Conservation (phyloP, 1,140 invertebrate genomes). For the Procambarus clarkii region DNA sequence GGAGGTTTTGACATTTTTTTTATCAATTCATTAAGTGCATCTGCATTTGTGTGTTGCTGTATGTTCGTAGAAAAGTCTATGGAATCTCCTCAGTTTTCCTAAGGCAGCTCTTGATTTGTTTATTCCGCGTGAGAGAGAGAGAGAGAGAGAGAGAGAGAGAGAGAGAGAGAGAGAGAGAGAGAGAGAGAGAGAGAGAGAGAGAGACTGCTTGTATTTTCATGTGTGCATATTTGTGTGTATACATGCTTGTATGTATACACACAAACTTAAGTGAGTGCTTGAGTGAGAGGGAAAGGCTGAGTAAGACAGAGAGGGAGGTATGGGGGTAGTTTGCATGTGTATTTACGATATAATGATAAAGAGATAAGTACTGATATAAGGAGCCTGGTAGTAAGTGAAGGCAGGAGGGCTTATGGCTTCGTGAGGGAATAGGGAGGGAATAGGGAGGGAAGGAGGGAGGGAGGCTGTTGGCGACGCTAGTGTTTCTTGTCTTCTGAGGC, state of each 20-base stretch:
- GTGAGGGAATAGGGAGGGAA: neutral
- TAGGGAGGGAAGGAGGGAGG: neutral
- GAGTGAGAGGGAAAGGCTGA: slow-evolving; percentile 5
- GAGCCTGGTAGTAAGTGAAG: neutral
- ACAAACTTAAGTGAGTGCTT: too few species aligned
- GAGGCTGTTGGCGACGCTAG: neutral
- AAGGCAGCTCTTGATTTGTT: too few species aligned
- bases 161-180: slow-evolving; percentile 9
- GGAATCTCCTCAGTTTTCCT: too few species aligned
- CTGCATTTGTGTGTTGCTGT: too few species aligned
- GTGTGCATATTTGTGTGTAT: slow-evolving; percentile 24
- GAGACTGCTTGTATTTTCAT: neutral
- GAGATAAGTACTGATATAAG: neutral
- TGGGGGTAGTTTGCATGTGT: neutral
- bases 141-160: slow-evolving; percentile 12
- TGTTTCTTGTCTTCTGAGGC: neutral
- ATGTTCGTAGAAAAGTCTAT: neutral
- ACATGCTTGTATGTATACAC: too few species aligned
- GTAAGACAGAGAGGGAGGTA: neutral
- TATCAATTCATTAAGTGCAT: too few species aligned
- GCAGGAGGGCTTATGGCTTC: neutral
- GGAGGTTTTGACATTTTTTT: too few species aligned
- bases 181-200: slow-evolving; percentile 17
- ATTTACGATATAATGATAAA: neutral
- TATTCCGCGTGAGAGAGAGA: too few species aligned